Percentiles rank a stretch among this genome's conserved stretches.
phyloP scores from a whole-genome alignment of 2,113 vertebrate genomes.

The Pogona vitticeps region DNA sequence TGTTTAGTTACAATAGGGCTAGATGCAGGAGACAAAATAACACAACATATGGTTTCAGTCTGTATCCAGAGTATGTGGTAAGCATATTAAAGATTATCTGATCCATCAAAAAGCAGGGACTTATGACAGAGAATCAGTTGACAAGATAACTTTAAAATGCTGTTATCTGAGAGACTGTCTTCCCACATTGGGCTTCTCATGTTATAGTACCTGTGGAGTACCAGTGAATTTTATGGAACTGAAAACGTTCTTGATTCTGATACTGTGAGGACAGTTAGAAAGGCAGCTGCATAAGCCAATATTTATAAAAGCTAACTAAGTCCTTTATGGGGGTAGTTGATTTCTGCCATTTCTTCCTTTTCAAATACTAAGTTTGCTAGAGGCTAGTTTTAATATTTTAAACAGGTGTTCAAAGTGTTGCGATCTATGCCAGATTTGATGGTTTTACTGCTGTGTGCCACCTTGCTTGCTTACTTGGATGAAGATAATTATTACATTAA shows the following conservation, averaged over 20 bases:
- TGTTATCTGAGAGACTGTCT: neutral
- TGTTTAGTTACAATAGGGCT: neutral
- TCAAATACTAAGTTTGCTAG: neutral
- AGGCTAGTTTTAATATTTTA: neutral
- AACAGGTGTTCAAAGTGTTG: neutral
- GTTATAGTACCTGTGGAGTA: neutral
- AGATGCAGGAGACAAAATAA: neutral
- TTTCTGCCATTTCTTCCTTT: neutral
- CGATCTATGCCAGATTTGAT: neutral
- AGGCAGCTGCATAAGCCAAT: neutral
- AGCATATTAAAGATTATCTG: neutral
- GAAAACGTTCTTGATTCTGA: neutral
- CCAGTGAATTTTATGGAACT: neutral
- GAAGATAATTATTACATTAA: neutral
- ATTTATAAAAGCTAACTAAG: neutral
- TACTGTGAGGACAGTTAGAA: neutral
- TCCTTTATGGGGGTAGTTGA: neutral
- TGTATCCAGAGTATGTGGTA: neutral
- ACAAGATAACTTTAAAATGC: neutral
- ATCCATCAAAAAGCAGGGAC: neutral
- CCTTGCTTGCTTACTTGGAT: neutral
- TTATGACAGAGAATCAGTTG: neutral
- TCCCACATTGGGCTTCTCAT: neutral
- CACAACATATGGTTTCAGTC: neutral
- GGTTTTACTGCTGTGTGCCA: neutral